phyloP scores from a whole-genome alignment of 2,113 vertebrate genomes.

The Tenebrosternarchus preto region DNA sequence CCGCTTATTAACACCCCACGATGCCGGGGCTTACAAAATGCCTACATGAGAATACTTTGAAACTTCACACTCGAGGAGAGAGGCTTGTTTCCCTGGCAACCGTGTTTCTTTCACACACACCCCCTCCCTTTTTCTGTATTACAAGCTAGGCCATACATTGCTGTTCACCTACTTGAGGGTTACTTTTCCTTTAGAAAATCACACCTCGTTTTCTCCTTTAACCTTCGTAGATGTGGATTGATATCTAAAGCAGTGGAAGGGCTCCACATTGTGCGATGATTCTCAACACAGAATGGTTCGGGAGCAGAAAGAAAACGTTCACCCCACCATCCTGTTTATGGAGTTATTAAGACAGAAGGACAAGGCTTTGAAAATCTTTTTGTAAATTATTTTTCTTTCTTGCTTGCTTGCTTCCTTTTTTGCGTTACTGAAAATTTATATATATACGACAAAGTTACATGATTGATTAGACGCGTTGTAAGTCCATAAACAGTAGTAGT shows the following conservation, averaged over 20 bases:
- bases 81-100: conserved; percentile 78
- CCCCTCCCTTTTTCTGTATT: conserved; percentile 49
- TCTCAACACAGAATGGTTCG: conserved; percentile 17
- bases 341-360: not conserved
- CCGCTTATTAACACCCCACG: conserved; percentile 49
- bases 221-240: not conserved
- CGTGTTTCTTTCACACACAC: conserved; percentile 47
- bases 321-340: no score
- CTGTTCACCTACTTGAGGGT: not conserved
- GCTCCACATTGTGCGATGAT: not conserved
- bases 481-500: not conserved
- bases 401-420: not conserved
- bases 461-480: conserved; percentile 44
- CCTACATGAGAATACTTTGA: conserved; percentile 53
- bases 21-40: conserved; percentile 45
- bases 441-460: conserved; percentile 40
- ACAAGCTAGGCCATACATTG: not conserved
- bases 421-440: conserved; percentile 47
- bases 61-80: conserved; percentile 58
- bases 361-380: not conserved
- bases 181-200: conserved; percentile 30
- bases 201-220: not conserved
- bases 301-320: not conserved
- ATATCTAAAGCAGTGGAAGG: not conserved
- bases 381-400: not conserved